phyloP scores from a whole-genome alignment of 2,888 invertebrate species.

The Lithophane semibrunnea region DNA sequence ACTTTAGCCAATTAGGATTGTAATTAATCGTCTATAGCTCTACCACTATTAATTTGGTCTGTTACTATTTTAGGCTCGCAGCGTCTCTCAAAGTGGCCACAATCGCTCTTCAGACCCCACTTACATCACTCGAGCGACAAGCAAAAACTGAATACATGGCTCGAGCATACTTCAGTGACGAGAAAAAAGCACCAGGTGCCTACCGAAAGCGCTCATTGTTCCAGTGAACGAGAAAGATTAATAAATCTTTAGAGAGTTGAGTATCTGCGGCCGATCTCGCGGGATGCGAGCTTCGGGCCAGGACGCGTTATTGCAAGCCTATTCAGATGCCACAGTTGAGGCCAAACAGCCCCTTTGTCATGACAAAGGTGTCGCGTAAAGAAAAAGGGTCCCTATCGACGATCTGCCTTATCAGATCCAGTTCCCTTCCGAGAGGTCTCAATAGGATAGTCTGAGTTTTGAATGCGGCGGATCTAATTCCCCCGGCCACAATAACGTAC shows the following conservation, averaged over 20 bases:
- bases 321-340: conserved; percentile 89
- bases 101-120: conserved; percentile 78
- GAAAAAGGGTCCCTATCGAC: conserved; percentile 90
- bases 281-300: conserved; percentile 86
- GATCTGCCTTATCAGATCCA: conserved; percentile 90
- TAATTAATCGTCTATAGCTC: conserved; percentile 47
- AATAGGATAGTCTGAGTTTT: conserved; percentile 88
- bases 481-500: conserved; percentile 85
- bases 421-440: conserved; percentile 90
- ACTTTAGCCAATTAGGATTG: conserved; percentile 57
- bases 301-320: conserved; percentile 89
- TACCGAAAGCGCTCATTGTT: conserved; percentile 88
- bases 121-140: conserved; percentile 77
- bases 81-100: conserved; percentile 72
- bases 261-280: conserved; percentile 89
- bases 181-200: conserved; percentile 89
- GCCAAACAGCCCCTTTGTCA: conserved; percentile 89
- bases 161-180: conserved; percentile 82
- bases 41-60: conserved; percentile 39
- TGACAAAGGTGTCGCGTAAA: conserved; percentile 90
- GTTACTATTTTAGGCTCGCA: conserved; percentile 53
- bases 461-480: conserved; percentile 89
- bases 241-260: conserved; percentile 89
- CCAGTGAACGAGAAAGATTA: conserved; percentile 88
- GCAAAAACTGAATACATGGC: conserved; percentile 85